phyloP scores from a whole-genome alignment of 2,888 invertebrate genomes.

The Sepioteuthis lessoniana region DNA sequence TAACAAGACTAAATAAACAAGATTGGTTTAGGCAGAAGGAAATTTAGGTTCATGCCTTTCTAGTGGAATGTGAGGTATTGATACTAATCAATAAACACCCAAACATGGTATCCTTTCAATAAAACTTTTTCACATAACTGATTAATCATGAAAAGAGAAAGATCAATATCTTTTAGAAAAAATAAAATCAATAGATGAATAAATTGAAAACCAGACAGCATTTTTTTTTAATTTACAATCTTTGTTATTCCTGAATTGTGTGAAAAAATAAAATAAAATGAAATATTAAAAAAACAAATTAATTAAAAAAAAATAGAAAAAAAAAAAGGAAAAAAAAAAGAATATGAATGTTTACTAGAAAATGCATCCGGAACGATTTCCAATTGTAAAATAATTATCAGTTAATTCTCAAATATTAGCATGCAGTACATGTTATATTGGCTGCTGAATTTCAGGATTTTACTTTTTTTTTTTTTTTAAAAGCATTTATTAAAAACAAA shows the following conservation, averaged over 20 bases:
- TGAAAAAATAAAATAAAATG: background rate
- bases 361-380: background rate
- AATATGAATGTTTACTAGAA: background rate
- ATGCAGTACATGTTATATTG: background rate
- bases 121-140: background rate
- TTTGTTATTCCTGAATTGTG: background rate
- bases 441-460: background rate
- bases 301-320: background rate
- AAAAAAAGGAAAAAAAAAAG: background rate
- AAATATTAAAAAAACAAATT: background rate
- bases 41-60: too few species aligned
- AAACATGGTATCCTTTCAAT: background rate
- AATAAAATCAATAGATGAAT: background rate
- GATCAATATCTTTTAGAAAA: background rate
- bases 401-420: background rate
- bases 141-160: background rate
- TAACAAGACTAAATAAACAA: too few species aligned
- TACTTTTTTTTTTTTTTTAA: background rate
- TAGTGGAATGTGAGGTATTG: too few species aligned
- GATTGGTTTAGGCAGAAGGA: too few species aligned
- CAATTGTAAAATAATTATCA: slow-evolving; percentile 2
- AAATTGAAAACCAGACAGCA: background rate
- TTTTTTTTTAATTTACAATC: background rate
- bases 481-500: too few species aligned
- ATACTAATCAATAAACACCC: background rate